Conservation (phyloP, 2,888 invertebrate species). For the Drosophila helvetica region DNA sequence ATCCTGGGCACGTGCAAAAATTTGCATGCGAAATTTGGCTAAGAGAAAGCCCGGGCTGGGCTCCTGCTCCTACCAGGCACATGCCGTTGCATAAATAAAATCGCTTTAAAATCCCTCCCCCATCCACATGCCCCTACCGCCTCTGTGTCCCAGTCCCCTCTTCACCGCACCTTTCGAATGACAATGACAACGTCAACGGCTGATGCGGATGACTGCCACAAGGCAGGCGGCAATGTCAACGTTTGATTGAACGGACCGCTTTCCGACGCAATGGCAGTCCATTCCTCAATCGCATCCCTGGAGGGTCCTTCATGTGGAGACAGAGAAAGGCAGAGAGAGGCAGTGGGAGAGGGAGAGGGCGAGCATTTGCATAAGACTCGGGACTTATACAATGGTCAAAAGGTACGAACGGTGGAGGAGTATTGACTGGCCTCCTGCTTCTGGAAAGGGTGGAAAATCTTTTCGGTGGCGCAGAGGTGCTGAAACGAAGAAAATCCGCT, state of each 20-base stretch:
- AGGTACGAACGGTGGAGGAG: not conserved
- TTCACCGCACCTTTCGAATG: not conserved
- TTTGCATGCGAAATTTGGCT: slow-evolving; percentile 76
- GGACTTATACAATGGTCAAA: slow-evolving; percentile 37
- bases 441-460: not conserved
- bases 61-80: slow-evolving; percentile 56
- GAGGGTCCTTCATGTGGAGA: not conserved
- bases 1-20: slow-evolving; percentile 60
- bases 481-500: slow-evolving; percentile 13
- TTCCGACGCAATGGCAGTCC: not conserved
- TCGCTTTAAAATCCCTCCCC: slow-evolving; percentile 60
- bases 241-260: slow-evolving; percentile 51
- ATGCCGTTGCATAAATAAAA: slow-evolving; percentile 78
- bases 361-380: slow-evolving; percentile 66
- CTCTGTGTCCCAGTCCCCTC: not conserved
- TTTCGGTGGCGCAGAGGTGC: not conserved
- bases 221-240: slow-evolving; percentile 39
- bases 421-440: not conserved
- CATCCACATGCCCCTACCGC: not conserved
- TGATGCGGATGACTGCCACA: slow-evolving; percentile 16
- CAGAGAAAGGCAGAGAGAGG: slow-evolving; percentile 52
- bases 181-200: slow-evolving; percentile 35
- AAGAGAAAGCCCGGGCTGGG: slow-evolving; percentile 54
- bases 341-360: slow-evolving; percentile 53
- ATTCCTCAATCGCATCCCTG: not conserved